Conservation (phyloP, 2,113 vertebrate genomes). For the Nothobranchius kuhntae region DNA sequence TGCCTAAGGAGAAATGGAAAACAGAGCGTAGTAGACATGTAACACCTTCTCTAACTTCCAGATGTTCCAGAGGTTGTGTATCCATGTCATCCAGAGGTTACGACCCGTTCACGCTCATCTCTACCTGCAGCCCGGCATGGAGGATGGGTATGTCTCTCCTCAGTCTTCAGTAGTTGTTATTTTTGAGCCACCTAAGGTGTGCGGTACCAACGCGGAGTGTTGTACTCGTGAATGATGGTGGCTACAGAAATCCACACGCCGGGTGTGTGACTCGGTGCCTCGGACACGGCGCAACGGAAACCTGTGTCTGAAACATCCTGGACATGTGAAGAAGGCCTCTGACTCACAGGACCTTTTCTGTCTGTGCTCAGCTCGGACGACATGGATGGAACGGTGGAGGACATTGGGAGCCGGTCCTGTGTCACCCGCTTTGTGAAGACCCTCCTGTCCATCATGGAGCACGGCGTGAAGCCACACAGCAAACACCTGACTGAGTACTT, state of each 20-base stretch:
- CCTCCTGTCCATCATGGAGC: slow-evolving; percentile 96
- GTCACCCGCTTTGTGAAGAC: slow-evolving; percentile 98
- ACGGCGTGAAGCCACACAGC: slow-evolving; percentile 98
- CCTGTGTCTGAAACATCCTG: background rate
- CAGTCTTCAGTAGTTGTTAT: background rate
- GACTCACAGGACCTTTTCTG: too few relatives aligned
- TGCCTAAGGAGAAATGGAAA: too few relatives aligned
- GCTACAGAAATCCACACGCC: slow-evolving; percentile 23
- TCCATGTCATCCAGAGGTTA: slow-evolving; percentile 96
- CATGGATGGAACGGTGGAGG: slow-evolving; percentile 97
- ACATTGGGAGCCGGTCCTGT: slow-evolving; percentile 96
- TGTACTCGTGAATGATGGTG: slow-evolving; percentile 20
- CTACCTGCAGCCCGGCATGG: slow-evolving; percentile 97
- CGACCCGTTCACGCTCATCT: slow-evolving; percentile 97
- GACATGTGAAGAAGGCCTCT: too few relatives aligned
- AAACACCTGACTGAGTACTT: slow-evolving; percentile 99
- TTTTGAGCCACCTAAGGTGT: background rate
- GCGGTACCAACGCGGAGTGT: slow-evolving; percentile 11
- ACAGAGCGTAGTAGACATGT: too few relatives aligned
- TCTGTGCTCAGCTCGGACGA: slow-evolving; percentile 88
- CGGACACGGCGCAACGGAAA: slow-evolving; percentile 15
- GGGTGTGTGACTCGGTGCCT: slow-evolving; percentile 29
- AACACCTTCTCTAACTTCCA: slow-evolving; percentile 51
- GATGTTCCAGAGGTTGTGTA: slow-evolving; percentile 99
- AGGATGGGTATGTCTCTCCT: slow-evolving; percentile 87